Evolutionary conservation across 2,888 invertebrate genomes (phyloP).

Genomic region (Hypsopygia costalis): DNA sequence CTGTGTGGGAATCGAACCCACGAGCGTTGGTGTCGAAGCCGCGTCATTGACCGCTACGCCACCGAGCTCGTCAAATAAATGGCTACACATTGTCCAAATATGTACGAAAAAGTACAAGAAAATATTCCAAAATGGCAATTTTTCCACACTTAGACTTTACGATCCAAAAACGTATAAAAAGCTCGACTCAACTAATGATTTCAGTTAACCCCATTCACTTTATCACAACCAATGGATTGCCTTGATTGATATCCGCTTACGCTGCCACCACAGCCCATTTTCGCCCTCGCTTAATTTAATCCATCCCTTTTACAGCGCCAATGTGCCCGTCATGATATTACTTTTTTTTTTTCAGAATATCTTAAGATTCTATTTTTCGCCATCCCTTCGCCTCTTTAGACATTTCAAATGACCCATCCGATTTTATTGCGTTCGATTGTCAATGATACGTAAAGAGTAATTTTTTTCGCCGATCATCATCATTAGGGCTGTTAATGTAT

Average conservation of each 20-base stretch:
- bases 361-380: constrained; percentile 7
- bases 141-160: no score
- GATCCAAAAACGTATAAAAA: no score
- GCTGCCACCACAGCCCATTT: constrained; percentile 4
- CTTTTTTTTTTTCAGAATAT: constrained; percentile 2
- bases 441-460: neutral
- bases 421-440: neutral
- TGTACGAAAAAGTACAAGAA: no score
- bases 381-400: neutral
- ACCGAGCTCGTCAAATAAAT: no score
- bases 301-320: constrained; percentile 21
- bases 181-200: no score
- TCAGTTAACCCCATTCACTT: no score
- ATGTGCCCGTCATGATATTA: constrained; percentile 14
- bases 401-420: neutral
- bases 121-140: no score
- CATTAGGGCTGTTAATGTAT: neutral
- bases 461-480: neutral
- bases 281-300: constrained; percentile 20
- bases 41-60: no score
- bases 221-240: neutral
- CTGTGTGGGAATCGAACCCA: no score
- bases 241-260: neutral
- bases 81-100: no score
- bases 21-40: no score